phyloP scores from a whole-genome alignment of 2,797 vertebrate genomes.

The Gallinago stenura region DNA sequence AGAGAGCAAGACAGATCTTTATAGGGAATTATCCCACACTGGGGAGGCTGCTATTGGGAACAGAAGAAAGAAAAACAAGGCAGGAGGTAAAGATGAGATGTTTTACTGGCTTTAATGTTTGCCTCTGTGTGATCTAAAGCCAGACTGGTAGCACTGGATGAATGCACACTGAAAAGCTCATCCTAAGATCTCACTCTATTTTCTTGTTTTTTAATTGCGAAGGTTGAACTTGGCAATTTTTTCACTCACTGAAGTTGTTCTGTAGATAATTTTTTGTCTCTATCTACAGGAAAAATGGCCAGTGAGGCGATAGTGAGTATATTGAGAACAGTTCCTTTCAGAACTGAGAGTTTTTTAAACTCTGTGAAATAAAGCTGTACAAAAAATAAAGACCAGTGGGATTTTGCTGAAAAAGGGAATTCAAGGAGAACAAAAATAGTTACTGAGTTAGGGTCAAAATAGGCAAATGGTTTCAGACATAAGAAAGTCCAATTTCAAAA shows the following conservation, averaged over 20 bases:
- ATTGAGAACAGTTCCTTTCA: neutral
- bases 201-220: slow-evolving; percentile 15
- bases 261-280: neutral
- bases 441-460: neutral
- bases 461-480: neutral
- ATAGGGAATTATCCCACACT: slow-evolving; percentile 41
- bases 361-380: neutral
- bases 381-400: neutral
- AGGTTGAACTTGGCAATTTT: neutral
- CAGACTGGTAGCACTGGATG: neutral
- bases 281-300: neutral
- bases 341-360: neutral
- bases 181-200: neutral
- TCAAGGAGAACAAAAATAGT: neutral
- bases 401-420: neutral
- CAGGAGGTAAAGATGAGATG: slow-evolving; percentile 9
- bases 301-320: neutral
- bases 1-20: slow-evolving; percentile 33
- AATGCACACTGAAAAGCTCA: slow-evolving; percentile 6
- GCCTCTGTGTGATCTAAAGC: slow-evolving; percentile 22
- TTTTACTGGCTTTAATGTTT: neutral
- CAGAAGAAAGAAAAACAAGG: slow-evolving; percentile 39
- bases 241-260: neutral
- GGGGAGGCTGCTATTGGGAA: slow-evolving; percentile 6
- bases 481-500: neutral